phyloP scores from a whole-genome alignment of 2,888 invertebrate species.

The Pediacus dermestoides region DNA sequence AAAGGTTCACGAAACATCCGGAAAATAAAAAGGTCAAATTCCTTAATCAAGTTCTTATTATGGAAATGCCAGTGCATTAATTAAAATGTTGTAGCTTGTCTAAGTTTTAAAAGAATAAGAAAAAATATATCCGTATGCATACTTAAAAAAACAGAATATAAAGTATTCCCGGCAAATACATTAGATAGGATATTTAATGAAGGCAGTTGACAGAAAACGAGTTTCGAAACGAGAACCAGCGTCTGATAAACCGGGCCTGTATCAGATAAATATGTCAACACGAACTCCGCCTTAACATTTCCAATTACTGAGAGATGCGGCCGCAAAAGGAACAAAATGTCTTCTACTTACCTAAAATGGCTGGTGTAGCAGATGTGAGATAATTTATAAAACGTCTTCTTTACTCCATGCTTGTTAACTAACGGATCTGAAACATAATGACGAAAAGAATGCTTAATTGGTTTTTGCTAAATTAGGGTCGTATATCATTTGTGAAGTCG shows the following conservation, averaged over 20 bases:
- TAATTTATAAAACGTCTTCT: conserved; percentile 39
- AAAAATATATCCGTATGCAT: conserved; percentile 2
- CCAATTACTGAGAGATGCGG: conserved; percentile 39
- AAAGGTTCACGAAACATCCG: too few species aligned
- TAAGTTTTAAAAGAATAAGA: not conserved
- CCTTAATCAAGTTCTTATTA: too few species aligned
- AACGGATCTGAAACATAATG: conserved; percentile 36
- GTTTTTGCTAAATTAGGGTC: too few species aligned
- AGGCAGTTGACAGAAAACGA: conserved; percentile 42
- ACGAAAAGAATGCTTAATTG: too few species aligned
- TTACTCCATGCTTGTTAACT: conserved; percentile 40
- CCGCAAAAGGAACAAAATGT: conserved; percentile 40
- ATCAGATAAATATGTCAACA: conserved; percentile 50
- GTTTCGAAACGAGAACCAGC: conserved; percentile 40
- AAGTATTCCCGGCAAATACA: conserved; percentile 35
- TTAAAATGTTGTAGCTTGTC: conserved; percentile 9
- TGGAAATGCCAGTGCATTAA: conserved; percentile 7
- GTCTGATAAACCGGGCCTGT: conserved; percentile 44
- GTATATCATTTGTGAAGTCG: too few species aligned
- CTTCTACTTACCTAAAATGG: conserved; percentile 48
- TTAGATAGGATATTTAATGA: conserved; percentile 43
- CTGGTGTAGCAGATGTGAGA: conserved; percentile 43
- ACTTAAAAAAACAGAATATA: conserved; percentile 19
- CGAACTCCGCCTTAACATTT: conserved; percentile 39
- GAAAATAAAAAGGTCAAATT: too few species aligned